Evolutionary conservation across 2,113 vertebrate species (phyloP), one percentile per base, ranked within the genome.

Genomic region (Xenopus borealis): DNA sequence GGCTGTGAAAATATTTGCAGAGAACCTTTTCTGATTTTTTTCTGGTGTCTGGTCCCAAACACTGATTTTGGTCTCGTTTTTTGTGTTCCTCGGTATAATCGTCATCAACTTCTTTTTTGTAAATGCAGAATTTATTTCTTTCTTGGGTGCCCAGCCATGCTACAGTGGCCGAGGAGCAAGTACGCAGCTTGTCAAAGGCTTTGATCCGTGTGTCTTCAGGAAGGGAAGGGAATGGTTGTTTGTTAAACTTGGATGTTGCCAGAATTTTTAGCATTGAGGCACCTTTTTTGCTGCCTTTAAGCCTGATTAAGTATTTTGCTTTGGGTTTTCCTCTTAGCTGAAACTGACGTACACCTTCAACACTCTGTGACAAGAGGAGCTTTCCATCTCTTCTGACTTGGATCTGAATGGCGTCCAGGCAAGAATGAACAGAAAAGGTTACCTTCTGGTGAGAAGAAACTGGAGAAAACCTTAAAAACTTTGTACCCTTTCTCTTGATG

Each of bases 1-100:
- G 93, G 81, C 97, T 96, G 83, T 98, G 94, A 88, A 99, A 99
- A 71, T 97, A 96, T 87, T 99, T 99, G 91, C 97, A 99, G 79
- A 99, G 91, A 76, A 99, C 94, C 80, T 99, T 99, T 72, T 98
- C 97, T 0, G 92, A 94, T 83, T 95, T 98, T 88, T 94, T 93
- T 79, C 97, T 93, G 0, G 86, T 90, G 33, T 98, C 94, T 0
- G 97, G 97, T 8, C 97, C 96, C 10, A 96, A 87, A 59, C 97
- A 99, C 64, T 95, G 96, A 86, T 98, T 98, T 81, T 95, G 95
- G 75, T 96, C 94, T 55, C 95, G 88, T 66, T 86, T 94, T 75
- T 93, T 92, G 85, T 95, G 94, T 76, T 95, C 94, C 68, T 95
- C 97, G 0, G 78, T 92, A 50, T 96, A 95, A 63, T 83, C 86